Evolutionary conservation across 2,113 vertebrate genomes (phyloP).

Genomic region (Bungarus multicinctus): DNA sequence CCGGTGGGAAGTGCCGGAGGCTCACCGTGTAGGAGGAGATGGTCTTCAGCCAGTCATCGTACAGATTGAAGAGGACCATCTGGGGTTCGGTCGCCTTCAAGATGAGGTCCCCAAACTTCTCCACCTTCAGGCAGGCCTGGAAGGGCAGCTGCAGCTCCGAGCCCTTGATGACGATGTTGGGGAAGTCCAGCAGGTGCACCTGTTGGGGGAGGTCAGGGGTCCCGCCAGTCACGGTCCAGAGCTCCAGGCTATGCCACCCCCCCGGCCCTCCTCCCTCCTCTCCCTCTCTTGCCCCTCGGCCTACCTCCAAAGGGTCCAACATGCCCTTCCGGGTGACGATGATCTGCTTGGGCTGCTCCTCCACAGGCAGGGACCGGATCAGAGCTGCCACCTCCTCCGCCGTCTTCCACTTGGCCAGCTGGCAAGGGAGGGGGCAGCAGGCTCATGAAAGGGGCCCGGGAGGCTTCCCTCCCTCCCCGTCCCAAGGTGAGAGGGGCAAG

Average conservation of each 20-base stretch:
- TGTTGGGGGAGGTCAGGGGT: conserved; percentile 40
- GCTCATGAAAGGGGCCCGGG: background rate
- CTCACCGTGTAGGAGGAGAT: conserved; percentile 96
- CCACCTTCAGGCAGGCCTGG: conserved; percentile 98
- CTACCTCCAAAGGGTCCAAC: conserved; percentile 96
- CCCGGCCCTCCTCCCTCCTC: background rate
- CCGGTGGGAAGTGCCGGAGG: background rate
- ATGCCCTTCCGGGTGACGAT: conserved; percentile 98
- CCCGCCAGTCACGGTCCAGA: too few relatives aligned
- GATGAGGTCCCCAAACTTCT: conserved; percentile 98
- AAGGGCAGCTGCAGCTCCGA: conserved; percentile 97
- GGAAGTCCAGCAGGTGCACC: conserved; percentile 99
- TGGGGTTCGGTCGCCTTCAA: conserved; percentile 98
- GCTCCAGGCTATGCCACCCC: background rate
- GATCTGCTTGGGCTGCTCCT: conserved; percentile 99
- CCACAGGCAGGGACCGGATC: conserved; percentile 95
- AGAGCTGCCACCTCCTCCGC: conserved; percentile 97
- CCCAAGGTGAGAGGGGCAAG: background rate
- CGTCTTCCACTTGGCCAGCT: conserved; percentile 99
- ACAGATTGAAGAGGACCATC: conserved; percentile 99
- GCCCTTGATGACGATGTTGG: conserved; percentile 99
- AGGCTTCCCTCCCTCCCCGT: background rate
- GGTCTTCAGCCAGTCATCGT: conserved; percentile 99
- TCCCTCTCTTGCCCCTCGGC: background rate
- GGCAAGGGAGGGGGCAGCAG: background rate